A percentile compares a stretch with the other conserved stretches of the same genome.
phyloP scores from a whole-genome alignment of 2,113 vertebrate genomes.

The Cervus canadensis region DNA sequence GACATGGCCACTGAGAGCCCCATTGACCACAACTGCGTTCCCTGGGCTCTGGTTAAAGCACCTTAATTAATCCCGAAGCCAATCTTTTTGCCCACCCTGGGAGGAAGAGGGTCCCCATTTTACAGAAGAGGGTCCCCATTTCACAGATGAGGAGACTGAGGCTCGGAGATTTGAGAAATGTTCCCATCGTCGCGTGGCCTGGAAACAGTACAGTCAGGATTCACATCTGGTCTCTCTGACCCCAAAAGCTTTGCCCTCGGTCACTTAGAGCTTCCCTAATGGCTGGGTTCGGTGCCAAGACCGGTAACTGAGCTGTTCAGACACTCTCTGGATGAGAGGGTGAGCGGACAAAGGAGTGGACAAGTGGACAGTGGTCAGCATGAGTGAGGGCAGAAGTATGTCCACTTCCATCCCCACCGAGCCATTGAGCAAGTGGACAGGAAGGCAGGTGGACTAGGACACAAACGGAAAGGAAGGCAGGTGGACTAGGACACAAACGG shows the following conservation, averaged over 20 bases:
- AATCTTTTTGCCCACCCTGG: background rate
- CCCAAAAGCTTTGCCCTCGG: background rate
- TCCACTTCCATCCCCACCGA: background rate
- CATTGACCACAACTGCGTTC: background rate
- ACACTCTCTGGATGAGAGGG: background rate
- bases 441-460: too few relatives aligned
- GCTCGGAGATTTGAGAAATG: background rate
- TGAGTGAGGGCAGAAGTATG: background rate
- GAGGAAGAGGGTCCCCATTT: background rate
- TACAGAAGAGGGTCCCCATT: background rate
- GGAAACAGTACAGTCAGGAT: background rate
- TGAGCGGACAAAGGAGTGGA: background rate
- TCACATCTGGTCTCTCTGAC: background rate
- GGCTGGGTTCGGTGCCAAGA: background rate
- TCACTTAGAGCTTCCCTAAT: background rate
- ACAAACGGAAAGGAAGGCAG: too few relatives aligned
- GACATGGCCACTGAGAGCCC: background rate
- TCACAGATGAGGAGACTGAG: background rate
- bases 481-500: fast-evolving
- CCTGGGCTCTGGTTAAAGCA: background rate
- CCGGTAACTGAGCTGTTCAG: background rate
- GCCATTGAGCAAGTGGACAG: background rate
- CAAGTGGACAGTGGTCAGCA: background rate
- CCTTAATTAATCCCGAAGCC: background rate
- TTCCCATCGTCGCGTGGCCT: fast-evolving